A percentile compares a stretch with the other conserved stretches of the same genome.
Evolutionary conservation across 1,140 invertebrate genomes (phyloP).

Genomic region (Rhopalosiphum maidis): DNA sequence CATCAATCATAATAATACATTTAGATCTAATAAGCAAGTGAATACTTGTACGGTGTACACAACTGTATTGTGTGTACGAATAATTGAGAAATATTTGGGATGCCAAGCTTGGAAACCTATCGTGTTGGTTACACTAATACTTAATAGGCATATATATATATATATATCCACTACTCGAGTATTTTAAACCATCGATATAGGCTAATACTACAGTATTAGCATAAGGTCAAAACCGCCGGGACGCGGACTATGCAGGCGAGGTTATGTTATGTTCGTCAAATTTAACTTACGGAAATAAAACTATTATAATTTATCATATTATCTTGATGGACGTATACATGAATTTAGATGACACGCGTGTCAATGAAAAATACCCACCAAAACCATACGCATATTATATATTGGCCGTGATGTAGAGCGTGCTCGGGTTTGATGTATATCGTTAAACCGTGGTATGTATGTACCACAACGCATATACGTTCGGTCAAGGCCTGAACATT

Average conservation of each 20-base stretch:
- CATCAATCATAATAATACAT: not conserved
- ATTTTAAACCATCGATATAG: not conserved
- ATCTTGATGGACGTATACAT: not conserved
- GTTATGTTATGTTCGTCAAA: not conserved
- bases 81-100: not conserved
- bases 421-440: too few species aligned
- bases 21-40: not conserved
- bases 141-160: not conserved
- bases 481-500: not conserved
- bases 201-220: too few species aligned
- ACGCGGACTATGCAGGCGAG: not conserved
- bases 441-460: too few species aligned
- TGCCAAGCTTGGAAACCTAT: not conserved
- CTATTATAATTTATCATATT: not conserved
- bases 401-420: not conserved
- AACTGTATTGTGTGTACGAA: not conserved
- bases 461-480: not conserved
- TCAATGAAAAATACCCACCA: not conserved
- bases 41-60: not conserved
- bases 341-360: not conserved
- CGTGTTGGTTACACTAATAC: not conserved
- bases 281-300: not conserved
- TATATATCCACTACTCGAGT: not conserved
- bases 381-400: not conserved
- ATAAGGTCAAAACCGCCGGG: not conserved